Evolutionary conservation across 1,140 invertebrate genomes (phyloP).

Genomic region (Theocolax elegans): DNA sequence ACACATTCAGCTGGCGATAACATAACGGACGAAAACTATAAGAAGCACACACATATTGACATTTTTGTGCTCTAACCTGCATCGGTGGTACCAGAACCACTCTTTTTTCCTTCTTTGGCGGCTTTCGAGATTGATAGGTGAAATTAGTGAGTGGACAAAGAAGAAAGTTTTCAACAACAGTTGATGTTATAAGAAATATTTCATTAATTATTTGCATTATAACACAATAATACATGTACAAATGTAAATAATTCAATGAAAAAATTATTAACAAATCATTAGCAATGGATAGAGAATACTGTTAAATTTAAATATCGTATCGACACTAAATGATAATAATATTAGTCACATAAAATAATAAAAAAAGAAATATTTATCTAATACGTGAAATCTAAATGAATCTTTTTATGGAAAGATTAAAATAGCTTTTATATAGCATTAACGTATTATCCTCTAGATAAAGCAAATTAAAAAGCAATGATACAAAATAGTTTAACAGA

Average conservation of each 20-base stretch:
- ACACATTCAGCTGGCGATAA: not conserved
- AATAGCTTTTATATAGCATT: no score
- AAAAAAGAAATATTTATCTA: no score
- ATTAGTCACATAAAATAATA: no score
- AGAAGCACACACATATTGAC: conserved; percentile 25
- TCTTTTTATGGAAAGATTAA: no score
- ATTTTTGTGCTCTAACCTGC: conserved; percentile 51
- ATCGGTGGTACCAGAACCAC: conserved; percentile 53
- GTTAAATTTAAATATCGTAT: conserved; percentile 2
- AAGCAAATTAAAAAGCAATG: not conserved
- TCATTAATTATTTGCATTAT: no score
- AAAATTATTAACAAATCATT: not conserved
- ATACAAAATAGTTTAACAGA: not conserved
- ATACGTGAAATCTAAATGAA: no score
- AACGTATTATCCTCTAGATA: no score
- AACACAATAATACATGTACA: no score
- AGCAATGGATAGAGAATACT: not conserved
- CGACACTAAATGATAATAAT: no score
- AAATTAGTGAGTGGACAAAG: conserved; percentile 19
- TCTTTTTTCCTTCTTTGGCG: conserved; percentile 48
- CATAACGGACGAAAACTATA: not conserved
- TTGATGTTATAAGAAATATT: not conserved
- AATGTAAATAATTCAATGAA: no score
- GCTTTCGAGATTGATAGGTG: conserved; percentile 9
- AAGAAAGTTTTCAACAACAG: not conserved